Evolutionary conservation across 2,888 invertebrate genomes (phyloP).

Genomic region (Galerucella calmariensis): DNA sequence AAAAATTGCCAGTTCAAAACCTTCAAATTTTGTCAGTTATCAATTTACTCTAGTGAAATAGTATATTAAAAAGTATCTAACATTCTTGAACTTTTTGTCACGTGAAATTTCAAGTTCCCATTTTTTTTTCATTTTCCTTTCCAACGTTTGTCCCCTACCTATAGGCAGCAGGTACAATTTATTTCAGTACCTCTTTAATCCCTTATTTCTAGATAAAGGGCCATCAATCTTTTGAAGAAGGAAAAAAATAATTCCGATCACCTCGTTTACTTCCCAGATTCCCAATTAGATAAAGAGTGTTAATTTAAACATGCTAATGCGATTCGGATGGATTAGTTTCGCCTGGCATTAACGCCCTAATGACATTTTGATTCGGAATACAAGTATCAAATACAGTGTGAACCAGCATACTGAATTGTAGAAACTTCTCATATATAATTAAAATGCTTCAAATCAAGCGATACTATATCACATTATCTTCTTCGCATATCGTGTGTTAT

Average conservation of each 20-base stretch:
- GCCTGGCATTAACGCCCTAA: not conserved
- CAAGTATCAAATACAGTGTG: not conserved
- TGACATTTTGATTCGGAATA: not conserved
- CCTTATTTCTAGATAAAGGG: conserved; percentile 25
- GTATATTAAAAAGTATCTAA: no score
- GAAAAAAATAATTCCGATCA: conserved; percentile 12
- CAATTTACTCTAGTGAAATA: no score
- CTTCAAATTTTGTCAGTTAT: no score
- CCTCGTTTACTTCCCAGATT: conserved; percentile 6
- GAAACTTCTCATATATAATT: no score
- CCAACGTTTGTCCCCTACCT: not conserved
- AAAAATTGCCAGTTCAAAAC: no score
- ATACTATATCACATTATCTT: no score
- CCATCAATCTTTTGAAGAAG: conserved; percentile 28
- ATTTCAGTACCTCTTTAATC: conserved; percentile 23
- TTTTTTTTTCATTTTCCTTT: not conserved
- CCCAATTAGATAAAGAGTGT: conserved; percentile 14
- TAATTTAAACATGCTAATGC: conserved; percentile 20
- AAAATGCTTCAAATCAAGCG: no score
- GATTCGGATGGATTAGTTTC: not conserved
- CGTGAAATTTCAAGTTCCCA: not conserved
- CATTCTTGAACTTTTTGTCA: no score
- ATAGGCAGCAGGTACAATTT: conserved; percentile 28
- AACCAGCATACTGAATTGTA: not conserved
- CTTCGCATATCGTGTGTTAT: no score